Base-by-base conservation (phyloP, 2,797 vertebrate genomes). In the Alca torda region DNA sequence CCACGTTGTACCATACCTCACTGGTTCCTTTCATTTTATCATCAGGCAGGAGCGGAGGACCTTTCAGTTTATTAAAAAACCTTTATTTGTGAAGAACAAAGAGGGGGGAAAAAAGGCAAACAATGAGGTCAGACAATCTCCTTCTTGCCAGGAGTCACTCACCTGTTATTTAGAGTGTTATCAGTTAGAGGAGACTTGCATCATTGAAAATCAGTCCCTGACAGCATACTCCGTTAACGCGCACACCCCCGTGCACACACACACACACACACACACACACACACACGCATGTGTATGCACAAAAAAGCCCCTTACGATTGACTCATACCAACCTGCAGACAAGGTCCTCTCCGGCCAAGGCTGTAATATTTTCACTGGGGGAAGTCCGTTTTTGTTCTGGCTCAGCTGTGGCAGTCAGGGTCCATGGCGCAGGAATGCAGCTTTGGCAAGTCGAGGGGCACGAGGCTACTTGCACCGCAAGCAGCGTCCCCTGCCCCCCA, bases 11-110 rank as follows among this genome's bases (percentile, higher is more conserved):
- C 99, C 99, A 99, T 99, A 99, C 99, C 99, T 99, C 99, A 99
- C 99, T 99, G 99, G 98, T 98, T 99, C 99, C 98, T 99, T 99
- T 99, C 99, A 99, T 99, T 99, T 98, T 99, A 99, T 99, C 99
- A 98, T 98, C 98, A 99, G 98, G 98, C 99, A 98, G 97, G 98
- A 97, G 98, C 98, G 87, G 98, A 99, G 98, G 99, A 99, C 99
- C 99, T 99, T 99, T 99, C 99, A 99, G 99, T 99, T 99, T 99
- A 99, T 99, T 99, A 99, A 99, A 99, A 99, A 99, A 98, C 99
- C 99, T 99, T 99, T 99, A 99, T 99, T 99, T 99, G 99, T 99
- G 98, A 99, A 99, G 99, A 99, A 99, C 99, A 99, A 99, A 99
- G 99, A 98, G 95, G 98, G 98, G 98, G 98, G 98, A 96, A 93